phyloP scores from a whole-genome alignment of 2,797 vertebrate genomes.

The Alauda arvensis region DNA sequence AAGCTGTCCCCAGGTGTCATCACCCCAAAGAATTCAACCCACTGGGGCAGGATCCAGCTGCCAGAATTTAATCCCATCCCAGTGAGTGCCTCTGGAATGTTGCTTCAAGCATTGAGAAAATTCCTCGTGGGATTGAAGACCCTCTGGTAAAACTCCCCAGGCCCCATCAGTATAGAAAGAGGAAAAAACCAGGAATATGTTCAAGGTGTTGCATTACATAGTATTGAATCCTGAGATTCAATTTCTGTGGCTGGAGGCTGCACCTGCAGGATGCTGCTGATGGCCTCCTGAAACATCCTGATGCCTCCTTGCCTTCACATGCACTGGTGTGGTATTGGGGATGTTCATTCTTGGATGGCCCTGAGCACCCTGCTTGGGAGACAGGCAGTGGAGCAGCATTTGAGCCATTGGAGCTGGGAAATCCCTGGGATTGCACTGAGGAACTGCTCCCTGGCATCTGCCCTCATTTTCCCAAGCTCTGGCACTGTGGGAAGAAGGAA shows the following conservation, averaged over 20 bases:
- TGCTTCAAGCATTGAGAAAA: rapidly evolving
- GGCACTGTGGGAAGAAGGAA: rapidly evolving
- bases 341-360: rapidly evolving
- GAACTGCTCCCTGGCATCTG: background rate
- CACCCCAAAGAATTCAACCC: background rate
- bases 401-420: rapidly evolving
- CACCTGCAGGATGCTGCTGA: background rate
- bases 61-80: background rate
- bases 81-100: background rate
- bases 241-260: background rate
- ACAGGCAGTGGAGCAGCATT: rapidly evolving
- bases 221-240: background rate
- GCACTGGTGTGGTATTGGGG: rapidly evolving
- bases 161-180: background rate
- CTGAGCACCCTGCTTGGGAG: background rate
- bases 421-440: background rate
- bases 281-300: background rate
- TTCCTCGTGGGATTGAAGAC: background rate
- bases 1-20: rapidly evolving
- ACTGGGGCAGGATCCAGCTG: background rate
- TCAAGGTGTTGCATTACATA: rapidly evolving
- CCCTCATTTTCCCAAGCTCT: rapidly evolving
- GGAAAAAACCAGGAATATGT: background rate
- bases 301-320: background rate
- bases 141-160: background rate